phyloP scores from a whole-genome alignment of 1,140 invertebrate species.

The Meloidogyne chitwoodi region DNA sequence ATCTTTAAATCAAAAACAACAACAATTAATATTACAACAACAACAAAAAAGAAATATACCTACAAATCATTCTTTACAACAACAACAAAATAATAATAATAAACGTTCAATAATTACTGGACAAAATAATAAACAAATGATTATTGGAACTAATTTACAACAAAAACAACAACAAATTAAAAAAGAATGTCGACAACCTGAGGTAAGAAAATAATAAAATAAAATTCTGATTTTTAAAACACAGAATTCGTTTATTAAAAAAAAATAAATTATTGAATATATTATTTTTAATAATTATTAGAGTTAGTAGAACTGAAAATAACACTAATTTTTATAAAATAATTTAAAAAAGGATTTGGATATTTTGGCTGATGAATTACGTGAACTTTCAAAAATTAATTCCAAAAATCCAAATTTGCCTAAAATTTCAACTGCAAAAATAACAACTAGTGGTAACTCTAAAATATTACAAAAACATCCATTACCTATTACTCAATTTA shows the following conservation, averaged over 20 bases:
- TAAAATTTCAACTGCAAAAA: neutral
- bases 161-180: constrained; percentile 8
- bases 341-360: constrained; percentile 46
- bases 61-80: neutral
- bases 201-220: constrained; percentile 28
- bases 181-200: constrained; percentile 34
- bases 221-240: neutral
- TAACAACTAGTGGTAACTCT: neutral
- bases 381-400: constrained; percentile 43
- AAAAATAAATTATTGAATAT: too few relatives aligned
- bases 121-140: constrained; percentile 21
- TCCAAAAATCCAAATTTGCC: constrained; percentile 46
- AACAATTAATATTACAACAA: constrained; percentile 9
- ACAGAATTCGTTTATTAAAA: too few relatives aligned
- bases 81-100: neutral
- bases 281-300: too few relatives aligned
- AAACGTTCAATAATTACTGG: neutral
- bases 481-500: too few relatives aligned
- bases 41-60: constrained; percentile 16
- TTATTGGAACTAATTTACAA: constrained; percentile 9
- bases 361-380: constrained; percentile 50
- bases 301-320: too few relatives aligned
- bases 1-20: neutral
- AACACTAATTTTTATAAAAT: too few relatives aligned
- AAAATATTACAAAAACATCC: neutral